Evolutionary conservation across 2,888 invertebrate genomes (phyloP).

Genomic region (Zhuqinia jingwanae): DNA sequence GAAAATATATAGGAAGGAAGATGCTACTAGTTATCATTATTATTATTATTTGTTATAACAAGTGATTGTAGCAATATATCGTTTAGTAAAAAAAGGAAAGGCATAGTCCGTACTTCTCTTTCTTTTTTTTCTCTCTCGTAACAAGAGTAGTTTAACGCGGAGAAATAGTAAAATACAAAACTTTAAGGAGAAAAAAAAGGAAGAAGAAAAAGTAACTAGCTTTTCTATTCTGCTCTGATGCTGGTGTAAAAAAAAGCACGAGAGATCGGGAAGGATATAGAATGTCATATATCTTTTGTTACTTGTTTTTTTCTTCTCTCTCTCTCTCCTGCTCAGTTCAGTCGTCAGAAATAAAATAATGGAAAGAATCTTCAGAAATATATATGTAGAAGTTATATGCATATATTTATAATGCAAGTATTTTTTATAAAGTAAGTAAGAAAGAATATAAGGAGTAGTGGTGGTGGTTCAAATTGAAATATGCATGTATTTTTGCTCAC

Average conservation of each 20-base stretch:
- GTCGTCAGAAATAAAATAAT: slow-evolving; percentile 59
- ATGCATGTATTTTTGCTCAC: slow-evolving; percentile 41
- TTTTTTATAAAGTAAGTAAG: background rate
- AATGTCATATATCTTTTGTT: slow-evolving; percentile 65
- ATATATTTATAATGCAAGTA: no score
- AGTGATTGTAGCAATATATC: slow-evolving; percentile 51
- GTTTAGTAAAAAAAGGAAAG: slow-evolving; percentile 31
- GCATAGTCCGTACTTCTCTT: no score
- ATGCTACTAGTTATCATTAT: slow-evolving; percentile 31
- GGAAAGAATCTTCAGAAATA: slow-evolving; percentile 58
- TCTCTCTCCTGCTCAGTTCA: no score
- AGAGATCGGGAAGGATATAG: slow-evolving; percentile 68
- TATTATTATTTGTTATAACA: background rate
- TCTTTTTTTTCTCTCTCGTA: no score
- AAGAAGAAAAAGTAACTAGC: slow-evolving; percentile 56
- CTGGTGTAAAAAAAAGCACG: background rate
- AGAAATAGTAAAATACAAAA: slow-evolving; percentile 66
- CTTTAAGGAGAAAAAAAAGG: slow-evolving; percentile 50
- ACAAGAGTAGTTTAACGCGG: slow-evolving; percentile 55
- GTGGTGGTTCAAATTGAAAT: slow-evolving; percentile 47
- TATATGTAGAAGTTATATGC: no score
- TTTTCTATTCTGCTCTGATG: slow-evolving; percentile 51
- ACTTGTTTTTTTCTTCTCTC: slow-evolving; percentile 54
- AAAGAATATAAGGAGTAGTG: slow-evolving; percentile 46
- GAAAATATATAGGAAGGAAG: slow-evolving; percentile 60